These are phyloP conservation scores for Virgularia gustaviana DNA, from an alignment of 92 coral and sea anemone genomes.

Conservation along the genomic window DNA sequence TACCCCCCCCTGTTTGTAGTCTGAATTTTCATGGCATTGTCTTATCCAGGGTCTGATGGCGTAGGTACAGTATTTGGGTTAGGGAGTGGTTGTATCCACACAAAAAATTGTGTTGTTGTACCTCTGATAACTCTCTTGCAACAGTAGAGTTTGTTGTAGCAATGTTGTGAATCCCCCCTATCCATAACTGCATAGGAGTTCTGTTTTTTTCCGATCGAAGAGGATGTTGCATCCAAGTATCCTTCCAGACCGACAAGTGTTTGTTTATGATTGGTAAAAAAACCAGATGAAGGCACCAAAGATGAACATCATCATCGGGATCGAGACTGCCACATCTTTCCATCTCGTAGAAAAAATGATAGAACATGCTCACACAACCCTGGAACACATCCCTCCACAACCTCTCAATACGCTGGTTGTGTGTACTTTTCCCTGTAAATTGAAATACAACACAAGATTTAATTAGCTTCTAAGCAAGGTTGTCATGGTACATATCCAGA, in stretches of 20 bases:
- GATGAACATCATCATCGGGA: slow-evolving; percentile 53
- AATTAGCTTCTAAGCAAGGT: no score
- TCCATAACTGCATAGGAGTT: slow-evolving; percentile 62
- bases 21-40: no score
- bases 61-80: no score
- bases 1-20: no score
- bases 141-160: background rate
- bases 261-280: slow-evolving; percentile 47
- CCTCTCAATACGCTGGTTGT: slow-evolving; percentile 49
- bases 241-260: slow-evolving; percentile 51
- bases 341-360: slow-evolving; percentile 32
- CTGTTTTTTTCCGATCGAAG: slow-evolving; percentile 39
- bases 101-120: no score
- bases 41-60: no score
- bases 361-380: slow-evolving; percentile 33
- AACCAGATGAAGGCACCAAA: slow-evolving; percentile 51
- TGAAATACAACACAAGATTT: no score
- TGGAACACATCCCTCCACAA: slow-evolving; percentile 51
- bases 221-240: slow-evolving; percentile 52
- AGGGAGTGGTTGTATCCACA: no score
- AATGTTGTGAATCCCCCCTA: slow-evolving; percentile 42
- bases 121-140: slow-evolving; percentile 2
- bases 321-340: slow-evolving; percentile 39
- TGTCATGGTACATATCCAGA: no score
- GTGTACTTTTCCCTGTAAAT: slow-evolving; percentile 57